phyloP scores from a whole-genome alignment of 1,140 invertebrate species.

The Sipha flava region DNA sequence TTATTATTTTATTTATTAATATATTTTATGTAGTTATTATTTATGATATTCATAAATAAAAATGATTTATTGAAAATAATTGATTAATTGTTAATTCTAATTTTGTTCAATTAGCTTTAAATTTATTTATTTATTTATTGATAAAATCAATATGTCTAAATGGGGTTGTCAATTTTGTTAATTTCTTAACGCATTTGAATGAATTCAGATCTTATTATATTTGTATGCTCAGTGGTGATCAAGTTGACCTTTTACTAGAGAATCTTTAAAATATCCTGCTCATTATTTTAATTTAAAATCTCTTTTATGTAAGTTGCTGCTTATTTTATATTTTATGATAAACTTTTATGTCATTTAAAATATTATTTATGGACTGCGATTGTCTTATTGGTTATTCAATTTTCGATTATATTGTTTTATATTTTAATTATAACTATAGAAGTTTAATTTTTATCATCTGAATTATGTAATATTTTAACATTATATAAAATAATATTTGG shows the following conservation, averaged over 20 bases:
- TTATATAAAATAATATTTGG: too few relatives aligned
- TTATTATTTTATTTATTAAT: background rate
- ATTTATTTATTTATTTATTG: background rate
- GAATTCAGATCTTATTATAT: background rate
- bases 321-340: background rate
- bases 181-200: background rate
- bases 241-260: background rate
- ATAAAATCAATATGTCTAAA: background rate
- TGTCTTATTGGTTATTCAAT: background rate
- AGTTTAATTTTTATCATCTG: too few relatives aligned
- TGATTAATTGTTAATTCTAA: background rate
- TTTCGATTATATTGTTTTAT: background rate
- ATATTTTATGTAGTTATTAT: background rate
- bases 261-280: too few relatives aligned
- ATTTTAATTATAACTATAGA: background rate
- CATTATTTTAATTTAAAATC: background rate
- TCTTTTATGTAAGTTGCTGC: background rate
- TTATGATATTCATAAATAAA: background rate
- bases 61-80: background rate
- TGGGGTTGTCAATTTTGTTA: background rate
- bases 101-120: background rate
- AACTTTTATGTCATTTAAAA: background rate
- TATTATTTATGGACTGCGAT: conserved; percentile 4
- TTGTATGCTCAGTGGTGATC: background rate
- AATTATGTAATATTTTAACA: too few relatives aligned